Percentiles rank a stretch among this genome's conserved stretches.
Evolutionary conservation across 1,140 invertebrate species (phyloP).

Genomic region (Drosophila truncata): DNA sequence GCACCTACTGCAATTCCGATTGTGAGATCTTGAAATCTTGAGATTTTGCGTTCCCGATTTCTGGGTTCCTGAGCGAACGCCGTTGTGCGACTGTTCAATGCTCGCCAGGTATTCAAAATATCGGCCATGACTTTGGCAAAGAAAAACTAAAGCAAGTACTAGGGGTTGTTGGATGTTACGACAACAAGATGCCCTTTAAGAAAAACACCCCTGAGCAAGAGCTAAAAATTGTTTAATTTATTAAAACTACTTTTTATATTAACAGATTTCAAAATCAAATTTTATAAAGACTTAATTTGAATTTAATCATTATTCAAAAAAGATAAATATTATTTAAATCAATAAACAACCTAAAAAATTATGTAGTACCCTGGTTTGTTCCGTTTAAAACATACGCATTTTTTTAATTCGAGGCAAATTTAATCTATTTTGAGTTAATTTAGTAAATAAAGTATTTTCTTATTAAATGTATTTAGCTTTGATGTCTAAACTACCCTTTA

Average conservation of each 20-base stretch:
- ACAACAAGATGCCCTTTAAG: conserved; percentile 31
- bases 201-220: not conserved
- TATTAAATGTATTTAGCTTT: not conserved
- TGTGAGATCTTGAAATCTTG: conserved; percentile 6
- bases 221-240: too few relatives aligned
- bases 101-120: conserved; percentile 73
- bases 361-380: too few relatives aligned
- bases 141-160: conserved; percentile 48
- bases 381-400: not conserved
- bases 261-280: too few relatives aligned
- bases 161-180: not conserved
- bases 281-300: not conserved
- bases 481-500: not conserved
- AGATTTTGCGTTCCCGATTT: conserved; percentile 34
- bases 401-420: not conserved
- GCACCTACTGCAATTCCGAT: conserved; percentile 5
- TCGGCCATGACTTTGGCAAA: conserved; percentile 78
- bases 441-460: not conserved
- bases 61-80: conserved; percentile 50
- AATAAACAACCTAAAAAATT: too few relatives aligned
- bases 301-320: not conserved
- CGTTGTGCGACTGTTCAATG: conserved; percentile 61
- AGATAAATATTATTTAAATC: too few relatives aligned
- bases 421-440: not conserved
- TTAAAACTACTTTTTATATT: not conserved